Conservation (phyloP, 92 coral and sea anemone genomes). For the Phenganax stokvisi region DNA sequence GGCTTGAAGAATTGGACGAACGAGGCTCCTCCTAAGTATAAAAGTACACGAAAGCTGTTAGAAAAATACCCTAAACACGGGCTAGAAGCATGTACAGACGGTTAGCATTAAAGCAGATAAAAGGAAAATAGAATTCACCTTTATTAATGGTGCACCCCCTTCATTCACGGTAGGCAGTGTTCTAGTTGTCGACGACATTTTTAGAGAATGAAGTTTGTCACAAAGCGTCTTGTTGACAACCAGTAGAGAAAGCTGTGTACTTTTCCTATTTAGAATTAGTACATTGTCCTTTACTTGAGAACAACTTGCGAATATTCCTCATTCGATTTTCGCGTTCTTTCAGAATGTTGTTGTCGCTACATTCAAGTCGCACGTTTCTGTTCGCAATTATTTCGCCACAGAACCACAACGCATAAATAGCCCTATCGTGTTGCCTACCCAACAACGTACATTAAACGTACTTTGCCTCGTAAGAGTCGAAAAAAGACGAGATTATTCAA, state of each 20-base stretch:
- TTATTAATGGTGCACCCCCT: conserved; percentile 39
- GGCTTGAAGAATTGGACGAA: conserved; percentile 69
- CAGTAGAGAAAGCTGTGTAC: conserved; percentile 8
- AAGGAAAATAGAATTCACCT: conserved; percentile 29
- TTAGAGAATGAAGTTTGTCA: not conserved
- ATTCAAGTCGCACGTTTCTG: conserved; percentile 20
- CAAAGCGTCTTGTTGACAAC: conserved; percentile 1
- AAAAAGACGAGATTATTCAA: conserved; percentile 32
- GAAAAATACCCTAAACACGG: not conserved
- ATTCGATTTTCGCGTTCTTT: conserved; percentile 32
- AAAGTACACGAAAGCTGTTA: conserved; percentile 19
- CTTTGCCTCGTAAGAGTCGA: not conserved
- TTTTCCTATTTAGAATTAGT: not conserved
- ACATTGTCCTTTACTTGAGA: conserved; percentile 9
- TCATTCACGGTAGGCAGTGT: conserved; percentile 39
- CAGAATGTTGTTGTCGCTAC: conserved; percentile 30
- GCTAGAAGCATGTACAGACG: not conserved
- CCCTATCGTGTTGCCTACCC: not conserved
- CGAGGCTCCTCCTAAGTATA: conserved; percentile 31
- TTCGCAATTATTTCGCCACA: conserved; percentile 15
- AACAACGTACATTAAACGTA: not conserved
- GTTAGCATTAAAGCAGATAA: not conserved
- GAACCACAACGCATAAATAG: conserved; percentile 1
- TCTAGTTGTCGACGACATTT: conserved; percentile 37
- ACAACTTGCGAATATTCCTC: not conserved